Evolutionary conservation across 2,888 invertebrate species (phyloP), one percentile per base, ranked within the genome.

Genomic region (Tetanocera ferruginea): DNA sequence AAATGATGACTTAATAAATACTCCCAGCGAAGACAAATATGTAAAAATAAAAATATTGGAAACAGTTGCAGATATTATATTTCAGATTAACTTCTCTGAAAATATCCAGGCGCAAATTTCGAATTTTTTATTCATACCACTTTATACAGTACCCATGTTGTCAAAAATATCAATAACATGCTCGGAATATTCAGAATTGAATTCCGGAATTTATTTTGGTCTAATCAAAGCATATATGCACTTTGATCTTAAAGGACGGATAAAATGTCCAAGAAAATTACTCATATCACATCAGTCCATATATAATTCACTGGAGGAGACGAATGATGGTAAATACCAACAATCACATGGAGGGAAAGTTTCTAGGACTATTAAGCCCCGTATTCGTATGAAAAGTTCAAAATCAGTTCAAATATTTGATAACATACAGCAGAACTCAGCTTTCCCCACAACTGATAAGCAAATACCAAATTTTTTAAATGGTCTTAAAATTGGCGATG

Each of bases 211-310:
- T 81, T 86, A 93, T 11, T 89, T 94, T 78, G 94, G 94, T 0
- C 89, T 93, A 57, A 90, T 92, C 71, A 90, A 91, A 77, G 88
- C 91, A 76, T 93, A 91, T 82, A 91, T 93, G 86, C 87, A 93
- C 5, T 93, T 91, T 81, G 90, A 89, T 17, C 82, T 91, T 17
- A 86, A 87, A 85, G 87, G 82, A 14, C 88, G 88, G 78, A 85
- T 84, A 11, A 86, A 8, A 37, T 43, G 17, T 60, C 17, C 23
- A 23, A 34, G 1, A 83, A 91, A 90, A 76, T 82, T 94, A 37
- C 89, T 91, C 87, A 92, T 93, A 0, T 91, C 94, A 0, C 92
- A 93, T 82, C 92, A 94, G 82, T 91, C 92, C 25, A 87, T 93
- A 55, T 92, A 92, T 14, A 91, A 92, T 80, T 88, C 90, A 0